Evolutionary conservation across 2,797 vertebrate species (phyloP).

Genomic region (Petrocephalus sullivani): DNA sequence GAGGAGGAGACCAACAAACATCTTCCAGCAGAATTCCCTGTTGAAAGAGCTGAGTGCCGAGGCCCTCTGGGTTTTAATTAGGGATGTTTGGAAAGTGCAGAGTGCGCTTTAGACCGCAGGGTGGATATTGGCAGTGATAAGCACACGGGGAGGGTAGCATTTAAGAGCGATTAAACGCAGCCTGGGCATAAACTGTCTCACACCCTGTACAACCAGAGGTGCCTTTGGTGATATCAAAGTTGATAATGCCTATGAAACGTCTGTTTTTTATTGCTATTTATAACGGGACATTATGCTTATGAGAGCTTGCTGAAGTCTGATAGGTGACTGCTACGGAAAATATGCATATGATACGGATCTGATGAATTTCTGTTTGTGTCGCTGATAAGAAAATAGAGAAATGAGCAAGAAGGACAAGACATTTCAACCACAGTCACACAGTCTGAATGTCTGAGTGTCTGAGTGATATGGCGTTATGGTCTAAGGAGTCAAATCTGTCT

Average conservation of each 20-base stretch:
- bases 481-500: neutral
- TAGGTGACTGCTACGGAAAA: neutral
- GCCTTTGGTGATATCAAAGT: neutral
- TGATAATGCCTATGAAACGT: too few relatives aligned
- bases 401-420: neutral
- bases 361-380: neutral
- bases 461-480: neutral
- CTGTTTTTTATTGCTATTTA: neutral
- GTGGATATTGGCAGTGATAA: conserved; percentile 27
- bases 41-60: conserved; percentile 16
- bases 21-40: conserved; percentile 35
- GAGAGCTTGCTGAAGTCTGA: neutral
- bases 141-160: neutral
- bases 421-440: too few relatives aligned
- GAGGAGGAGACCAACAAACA: neutral
- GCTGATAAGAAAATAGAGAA: neutral
- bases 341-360: neutral
- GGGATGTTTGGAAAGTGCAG: conserved; percentile 13
- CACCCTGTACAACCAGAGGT: neutral
- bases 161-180: conserved; percentile 20
- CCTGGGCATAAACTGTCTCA: neutral
- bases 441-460: neutral
- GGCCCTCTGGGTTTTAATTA: conserved; percentile 40
- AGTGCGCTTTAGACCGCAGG: neutral
- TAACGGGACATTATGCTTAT: neutral